Evolutionary conservation across 2,888 invertebrate species (phyloP).

Genomic region (Calameuta idolon): DNA sequence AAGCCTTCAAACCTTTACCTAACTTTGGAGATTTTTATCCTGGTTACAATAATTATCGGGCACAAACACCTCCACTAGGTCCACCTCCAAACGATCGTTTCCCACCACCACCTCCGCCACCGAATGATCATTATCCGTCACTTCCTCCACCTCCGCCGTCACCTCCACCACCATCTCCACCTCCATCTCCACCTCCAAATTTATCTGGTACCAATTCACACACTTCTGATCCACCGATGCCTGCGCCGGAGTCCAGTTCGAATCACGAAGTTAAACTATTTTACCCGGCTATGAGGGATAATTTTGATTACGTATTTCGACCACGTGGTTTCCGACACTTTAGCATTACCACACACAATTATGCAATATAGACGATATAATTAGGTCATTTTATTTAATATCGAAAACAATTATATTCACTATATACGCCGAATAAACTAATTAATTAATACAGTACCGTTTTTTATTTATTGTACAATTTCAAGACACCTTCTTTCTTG

Average conservation of each 20-base stretch:
- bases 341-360: conserved; percentile 20
- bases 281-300: conserved; percentile 32
- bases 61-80: background rate
- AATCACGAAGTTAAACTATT: conserved; percentile 24
- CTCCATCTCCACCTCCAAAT: background rate
- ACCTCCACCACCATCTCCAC: background rate
- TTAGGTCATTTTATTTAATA: background rate
- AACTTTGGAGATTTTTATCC: conserved; percentile 18
- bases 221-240: background rate
- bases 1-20: conserved; percentile 13
- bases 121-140: background rate
- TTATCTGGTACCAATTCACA: background rate
- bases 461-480: background rate
- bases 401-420: background rate
- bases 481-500: background rate
- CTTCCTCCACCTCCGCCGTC: background rate
- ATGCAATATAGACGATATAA: background rate
- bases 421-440: background rate
- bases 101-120: background rate
- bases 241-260: conserved; percentile 15
- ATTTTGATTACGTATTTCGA: conserved; percentile 35
- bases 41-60: conserved; percentile 7
- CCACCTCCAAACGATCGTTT: background rate
- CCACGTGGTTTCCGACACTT: conserved; percentile 34
- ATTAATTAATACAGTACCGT: background rate